These are phyloP conservation scores for Zygothrica quintamaculata DNA, from an alignment of 2,888 invertebrate genomes.

Conservation along the genomic window DNA sequence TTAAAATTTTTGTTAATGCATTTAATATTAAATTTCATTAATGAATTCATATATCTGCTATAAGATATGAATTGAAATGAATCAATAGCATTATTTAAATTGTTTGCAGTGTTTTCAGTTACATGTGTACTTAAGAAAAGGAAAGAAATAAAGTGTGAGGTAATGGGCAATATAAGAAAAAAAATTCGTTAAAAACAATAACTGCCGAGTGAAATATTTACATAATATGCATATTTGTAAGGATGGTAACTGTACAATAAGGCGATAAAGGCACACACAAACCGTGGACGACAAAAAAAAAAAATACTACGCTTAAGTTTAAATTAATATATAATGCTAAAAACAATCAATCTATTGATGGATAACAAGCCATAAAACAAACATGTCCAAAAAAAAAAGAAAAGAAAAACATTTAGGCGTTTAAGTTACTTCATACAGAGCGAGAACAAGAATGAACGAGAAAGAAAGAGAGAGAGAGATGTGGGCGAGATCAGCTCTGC, in stretches of 20 bases:
- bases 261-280: constrained; percentile 4
- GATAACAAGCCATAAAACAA: constrained; percentile 5
- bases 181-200: background rate
- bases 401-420: background rate
- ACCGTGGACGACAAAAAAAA: constrained; percentile 15
- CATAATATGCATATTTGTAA: constrained; percentile 3
- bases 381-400: constrained; percentile 28
- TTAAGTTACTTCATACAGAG: background rate
- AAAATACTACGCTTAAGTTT: constrained; percentile 20
- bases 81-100: too few species aligned
- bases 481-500: too few species aligned
- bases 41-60: too few species aligned
- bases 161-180: too few species aligned
- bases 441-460: too few species aligned
- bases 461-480: too few species aligned
- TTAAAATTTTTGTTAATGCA: too few species aligned
- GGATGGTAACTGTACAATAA: constrained; percentile 32
- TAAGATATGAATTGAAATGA: too few species aligned
- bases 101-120: background rate
- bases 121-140: constrained; percentile 7
- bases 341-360: constrained; percentile 1
- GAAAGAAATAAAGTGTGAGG: background rate
- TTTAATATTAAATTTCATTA: too few species aligned
- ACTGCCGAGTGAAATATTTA: constrained; percentile 10
- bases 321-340: constrained; percentile 1